phyloP scores from a whole-genome alignment of 2,888 invertebrate genomes.

The Mellilla xanthometata region DNA sequence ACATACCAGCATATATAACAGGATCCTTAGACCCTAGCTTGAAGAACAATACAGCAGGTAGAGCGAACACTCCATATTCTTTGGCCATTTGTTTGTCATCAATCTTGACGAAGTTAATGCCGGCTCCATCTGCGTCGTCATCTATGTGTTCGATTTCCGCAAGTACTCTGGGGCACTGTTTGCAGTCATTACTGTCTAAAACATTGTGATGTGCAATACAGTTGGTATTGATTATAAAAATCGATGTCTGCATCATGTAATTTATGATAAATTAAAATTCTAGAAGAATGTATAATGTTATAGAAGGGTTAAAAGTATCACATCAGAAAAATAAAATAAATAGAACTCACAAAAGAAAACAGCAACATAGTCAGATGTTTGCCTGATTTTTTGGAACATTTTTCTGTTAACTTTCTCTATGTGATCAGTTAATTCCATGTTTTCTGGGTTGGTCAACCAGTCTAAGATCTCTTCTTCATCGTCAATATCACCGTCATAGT shows the following conservation, averaged over 20 bases:
- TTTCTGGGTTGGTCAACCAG: slow-evolving; percentile 96
- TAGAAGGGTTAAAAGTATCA: background rate
- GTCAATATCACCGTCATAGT: slow-evolving; percentile 96
- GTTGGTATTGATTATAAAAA: slow-evolving; percentile 46
- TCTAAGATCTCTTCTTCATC: slow-evolving; percentile 95
- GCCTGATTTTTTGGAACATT: slow-evolving; percentile 96
- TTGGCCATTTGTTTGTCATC: slow-evolving; percentile 94
- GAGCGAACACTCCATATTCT: slow-evolving; percentile 93
- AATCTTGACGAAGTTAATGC: slow-evolving; percentile 96
- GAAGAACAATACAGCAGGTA: slow-evolving; percentile 95
- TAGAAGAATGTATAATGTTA: background rate
- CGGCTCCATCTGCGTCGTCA: slow-evolving; percentile 94
- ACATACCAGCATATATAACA: slow-evolving; percentile 92
- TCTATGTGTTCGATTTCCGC: slow-evolving; percentile 96
- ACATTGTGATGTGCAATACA: slow-evolving; percentile 78
- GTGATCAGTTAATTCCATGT: slow-evolving; percentile 96
- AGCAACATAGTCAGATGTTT: slow-evolving; percentile 94
- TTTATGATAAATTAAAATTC: no score
- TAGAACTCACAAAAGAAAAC: slow-evolving; percentile 95
- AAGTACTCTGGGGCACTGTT: slow-evolving; percentile 94
- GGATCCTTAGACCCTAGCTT: slow-evolving; percentile 94
- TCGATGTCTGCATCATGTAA: background rate
- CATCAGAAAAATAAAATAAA: no score
- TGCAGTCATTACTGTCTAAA: slow-evolving; percentile 97
- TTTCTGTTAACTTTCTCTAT: slow-evolving; percentile 95